These are phyloP conservation scores for Amblyjoppa proteus DNA, from an alignment of 2,888 invertebrate genomes.

Conservation along the genomic window DNA sequence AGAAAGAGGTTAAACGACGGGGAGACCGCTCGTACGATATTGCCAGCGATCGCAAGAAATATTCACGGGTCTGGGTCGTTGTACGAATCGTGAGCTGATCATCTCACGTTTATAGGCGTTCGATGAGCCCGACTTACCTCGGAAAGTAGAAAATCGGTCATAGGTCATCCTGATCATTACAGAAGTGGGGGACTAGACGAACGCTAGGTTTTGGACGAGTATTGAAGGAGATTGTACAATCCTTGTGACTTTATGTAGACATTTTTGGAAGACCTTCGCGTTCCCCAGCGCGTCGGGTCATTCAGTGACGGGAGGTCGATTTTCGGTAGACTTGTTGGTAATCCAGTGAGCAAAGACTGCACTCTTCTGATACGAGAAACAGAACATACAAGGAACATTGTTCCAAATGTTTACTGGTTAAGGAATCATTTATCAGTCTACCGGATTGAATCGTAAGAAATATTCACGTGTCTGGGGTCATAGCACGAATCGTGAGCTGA, in stretches of 20 bases:
- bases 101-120: neutral
- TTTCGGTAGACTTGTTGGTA: neutral
- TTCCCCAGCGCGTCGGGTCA: neutral
- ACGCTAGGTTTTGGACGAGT: neutral
- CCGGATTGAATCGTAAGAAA: conserved; percentile 23
- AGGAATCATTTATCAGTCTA: neutral
- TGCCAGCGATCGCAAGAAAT: conserved; percentile 38
- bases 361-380: neutral
- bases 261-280: neutral
- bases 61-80: conserved; percentile 40
- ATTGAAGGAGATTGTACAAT: neutral
- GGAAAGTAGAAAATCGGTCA: conserved; percentile 5
- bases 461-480: conserved; percentile 45
- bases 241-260: neutral
- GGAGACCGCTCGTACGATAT: conserved; percentile 45
- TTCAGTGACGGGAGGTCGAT: neutral
- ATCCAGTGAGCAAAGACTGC: neutral
- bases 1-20: conserved; percentile 60
- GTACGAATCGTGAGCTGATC: conserved; percentile 18
- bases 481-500: conserved; percentile 13
- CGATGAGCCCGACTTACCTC: neutral
- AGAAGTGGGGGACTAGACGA: neutral
- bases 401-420: neutral
- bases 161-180: conserved; percentile 3
- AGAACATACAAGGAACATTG: neutral